Evolutionary conservation across 2,113 vertebrate species (phyloP).

Genomic region (Spizaetus ornatus): DNA sequence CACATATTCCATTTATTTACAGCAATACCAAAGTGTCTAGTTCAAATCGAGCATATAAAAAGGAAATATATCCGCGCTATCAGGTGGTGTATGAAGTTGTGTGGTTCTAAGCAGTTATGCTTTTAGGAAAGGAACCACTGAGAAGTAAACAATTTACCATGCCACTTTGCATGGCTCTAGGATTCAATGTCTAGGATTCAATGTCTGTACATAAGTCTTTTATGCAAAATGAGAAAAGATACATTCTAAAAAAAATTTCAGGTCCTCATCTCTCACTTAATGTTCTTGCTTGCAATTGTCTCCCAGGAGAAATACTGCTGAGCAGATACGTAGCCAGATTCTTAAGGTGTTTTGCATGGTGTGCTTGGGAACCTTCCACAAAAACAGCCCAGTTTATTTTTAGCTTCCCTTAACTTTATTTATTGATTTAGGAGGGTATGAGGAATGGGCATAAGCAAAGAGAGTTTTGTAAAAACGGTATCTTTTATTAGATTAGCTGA

Average conservation of each 20-base stretch:
- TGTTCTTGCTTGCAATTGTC: background rate
- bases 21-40: background rate
- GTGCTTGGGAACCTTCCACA: background rate
- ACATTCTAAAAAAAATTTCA: background rate
- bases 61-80: background rate
- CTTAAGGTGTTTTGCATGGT: background rate
- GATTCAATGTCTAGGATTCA: background rate
- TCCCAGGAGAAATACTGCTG: background rate
- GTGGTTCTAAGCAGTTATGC: background rate
- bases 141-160: background rate
- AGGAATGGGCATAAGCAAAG: background rate
- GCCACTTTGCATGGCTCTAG: background rate
- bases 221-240: background rate
- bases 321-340: background rate
- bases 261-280: background rate
- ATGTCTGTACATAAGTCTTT: background rate
- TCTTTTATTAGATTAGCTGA: slow-evolving; percentile 65
- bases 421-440: slow-evolving; percentile 42
- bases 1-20: background rate
- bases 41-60: background rate
- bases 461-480: slow-evolving; percentile 15
- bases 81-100: background rate
- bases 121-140: background rate
- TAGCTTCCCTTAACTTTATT: slow-evolving; percentile 43
- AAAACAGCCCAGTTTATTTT: background rate